These are phyloP conservation scores for Cyprinodon diabolis DNA, from an alignment of 2,797 vertebrate genomes.

Conservation along the genomic window DNA sequence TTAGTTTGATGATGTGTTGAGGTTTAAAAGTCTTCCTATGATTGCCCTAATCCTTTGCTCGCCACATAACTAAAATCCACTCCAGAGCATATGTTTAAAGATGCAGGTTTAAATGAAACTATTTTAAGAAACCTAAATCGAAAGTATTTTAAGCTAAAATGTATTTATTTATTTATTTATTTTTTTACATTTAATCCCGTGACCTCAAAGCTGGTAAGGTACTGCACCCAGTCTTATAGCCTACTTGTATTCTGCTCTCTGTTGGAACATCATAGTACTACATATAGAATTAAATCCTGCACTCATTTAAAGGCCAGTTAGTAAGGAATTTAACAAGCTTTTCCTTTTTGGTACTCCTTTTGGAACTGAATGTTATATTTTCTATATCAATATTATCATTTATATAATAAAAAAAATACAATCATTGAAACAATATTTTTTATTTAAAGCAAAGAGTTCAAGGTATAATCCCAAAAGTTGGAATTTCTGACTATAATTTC, in stretches of 20 bases:
- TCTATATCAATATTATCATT: not conserved
- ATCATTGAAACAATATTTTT: not conserved
- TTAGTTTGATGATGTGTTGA: too few relatives aligned
- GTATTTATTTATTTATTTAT: not conserved
- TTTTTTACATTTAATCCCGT: not conserved
- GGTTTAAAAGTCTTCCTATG: not conserved
- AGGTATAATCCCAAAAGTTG: not conserved
- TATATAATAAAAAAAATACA: not conserved
- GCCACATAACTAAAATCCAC: not conserved
- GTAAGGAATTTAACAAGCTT: not conserved
- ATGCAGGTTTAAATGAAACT: not conserved
- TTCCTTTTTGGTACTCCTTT: not conserved
- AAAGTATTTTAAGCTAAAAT: not conserved
- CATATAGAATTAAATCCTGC: not conserved
- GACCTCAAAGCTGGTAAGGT: not conserved
- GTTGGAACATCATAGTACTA: not conserved
- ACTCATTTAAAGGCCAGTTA: not conserved
- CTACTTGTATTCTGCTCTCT: not conserved
- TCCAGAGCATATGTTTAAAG: not conserved
- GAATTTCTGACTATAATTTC: not conserved
- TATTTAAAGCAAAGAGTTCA: not conserved
- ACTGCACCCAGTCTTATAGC: not conserved
- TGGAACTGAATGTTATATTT: not conserved
- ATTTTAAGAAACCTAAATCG: not conserved
- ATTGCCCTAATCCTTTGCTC: not conserved